phyloP scores from a whole-genome alignment of 2,888 invertebrate species.

The Oxycera nigricornis region DNA sequence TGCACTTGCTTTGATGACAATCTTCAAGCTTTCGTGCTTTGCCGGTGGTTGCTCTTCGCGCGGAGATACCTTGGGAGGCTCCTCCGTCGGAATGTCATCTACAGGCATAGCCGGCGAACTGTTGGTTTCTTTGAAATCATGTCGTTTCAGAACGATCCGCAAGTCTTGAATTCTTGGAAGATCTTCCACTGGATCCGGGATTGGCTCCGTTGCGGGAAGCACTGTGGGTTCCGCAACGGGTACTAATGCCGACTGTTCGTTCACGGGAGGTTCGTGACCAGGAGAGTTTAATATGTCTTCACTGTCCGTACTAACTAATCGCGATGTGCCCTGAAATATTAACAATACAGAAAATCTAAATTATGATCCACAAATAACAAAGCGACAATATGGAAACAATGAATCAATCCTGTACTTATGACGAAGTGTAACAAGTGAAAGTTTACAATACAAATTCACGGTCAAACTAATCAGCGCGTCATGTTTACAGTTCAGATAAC shows the following conservation, averaged over 20 bases:
- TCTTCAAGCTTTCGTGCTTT: constrained; percentile 65
- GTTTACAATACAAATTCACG: not conserved
- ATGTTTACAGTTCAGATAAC: constrained; percentile 1
- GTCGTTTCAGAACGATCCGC: constrained; percentile 13
- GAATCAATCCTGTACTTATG: no score
- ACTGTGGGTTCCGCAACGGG: constrained; percentile 49
- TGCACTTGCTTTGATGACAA: constrained; percentile 61
- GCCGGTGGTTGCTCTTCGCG: constrained; percentile 56
- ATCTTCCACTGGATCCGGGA: not conserved
- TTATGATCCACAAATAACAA: not conserved
- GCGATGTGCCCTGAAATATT: constrained; percentile 65
- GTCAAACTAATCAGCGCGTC: not conserved
- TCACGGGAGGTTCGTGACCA: constrained; percentile 58
- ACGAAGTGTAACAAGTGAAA: not conserved
- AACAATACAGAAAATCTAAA: not conserved
- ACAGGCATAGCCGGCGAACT: not conserved
- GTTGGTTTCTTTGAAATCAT: constrained; percentile 45
- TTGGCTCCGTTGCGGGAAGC: not conserved
- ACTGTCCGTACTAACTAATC: constrained; percentile 71
- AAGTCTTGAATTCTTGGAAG: constrained; percentile 13
- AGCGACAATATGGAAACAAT: no score
- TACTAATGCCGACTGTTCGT: constrained; percentile 49
- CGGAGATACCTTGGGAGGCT: constrained; percentile 29
- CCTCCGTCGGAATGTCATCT: not conserved
- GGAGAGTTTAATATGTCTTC: constrained; percentile 69